Percentiles rank a stretch among this genome's conserved stretches.
Conservation (phyloP, 2,113 vertebrate genomes). For the Petroica traversi region DNA sequence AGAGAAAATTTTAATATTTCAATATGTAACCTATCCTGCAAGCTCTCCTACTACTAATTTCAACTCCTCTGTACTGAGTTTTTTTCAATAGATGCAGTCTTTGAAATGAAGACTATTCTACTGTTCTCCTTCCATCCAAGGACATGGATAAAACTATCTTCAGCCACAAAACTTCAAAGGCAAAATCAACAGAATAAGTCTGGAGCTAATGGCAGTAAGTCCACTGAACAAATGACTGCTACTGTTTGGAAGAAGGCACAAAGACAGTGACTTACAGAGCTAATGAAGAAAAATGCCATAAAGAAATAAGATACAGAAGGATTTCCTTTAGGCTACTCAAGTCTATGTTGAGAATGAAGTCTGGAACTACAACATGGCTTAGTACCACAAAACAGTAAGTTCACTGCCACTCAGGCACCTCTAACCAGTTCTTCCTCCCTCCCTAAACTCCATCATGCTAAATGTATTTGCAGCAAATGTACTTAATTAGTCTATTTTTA, state of each 20-base stretch:
- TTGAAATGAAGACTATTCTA: background rate
- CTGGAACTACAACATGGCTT: background rate
- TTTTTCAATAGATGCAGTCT: background rate
- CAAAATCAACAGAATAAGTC: background rate
- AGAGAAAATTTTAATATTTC: background rate
- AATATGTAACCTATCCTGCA: background rate
- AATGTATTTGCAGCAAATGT: background rate
- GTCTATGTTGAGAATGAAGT: background rate
- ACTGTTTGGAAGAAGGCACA: background rate
- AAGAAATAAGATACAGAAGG: background rate
- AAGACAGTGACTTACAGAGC: background rate
- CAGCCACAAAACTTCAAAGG: background rate
- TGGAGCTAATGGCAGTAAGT: background rate
- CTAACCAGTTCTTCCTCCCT: background rate
- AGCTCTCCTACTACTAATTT: background rate
- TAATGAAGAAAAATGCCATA: background rate
- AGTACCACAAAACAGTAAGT: accelerated
- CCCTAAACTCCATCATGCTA: background rate
- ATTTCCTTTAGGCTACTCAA: background rate
- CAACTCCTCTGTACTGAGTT: background rate
- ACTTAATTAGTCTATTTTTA: background rate
- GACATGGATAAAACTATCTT: background rate
- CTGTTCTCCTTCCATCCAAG: background rate
- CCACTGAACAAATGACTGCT: background rate
- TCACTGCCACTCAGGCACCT: background rate